These are phyloP conservation scores for Bradynema listronoti DNA, from an alignment of 1,140 invertebrate species.

Conservation along the genomic window DNA sequence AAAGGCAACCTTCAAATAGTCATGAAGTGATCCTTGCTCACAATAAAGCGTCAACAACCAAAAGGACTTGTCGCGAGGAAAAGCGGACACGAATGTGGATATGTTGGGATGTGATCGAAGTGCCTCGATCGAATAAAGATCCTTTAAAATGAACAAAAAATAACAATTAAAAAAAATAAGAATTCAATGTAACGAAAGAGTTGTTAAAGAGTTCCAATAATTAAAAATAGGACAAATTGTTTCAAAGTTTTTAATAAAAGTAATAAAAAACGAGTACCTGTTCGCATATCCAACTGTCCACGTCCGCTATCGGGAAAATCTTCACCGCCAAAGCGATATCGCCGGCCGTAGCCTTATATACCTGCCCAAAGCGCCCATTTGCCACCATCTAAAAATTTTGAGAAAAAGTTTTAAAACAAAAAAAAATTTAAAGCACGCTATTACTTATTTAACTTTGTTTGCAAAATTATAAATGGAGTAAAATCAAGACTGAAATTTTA, in stretches of 20 bases:
- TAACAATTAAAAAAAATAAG: slow-evolving; percentile 66
- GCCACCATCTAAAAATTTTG: slow-evolving; percentile 57
- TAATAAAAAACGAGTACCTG: slow-evolving; percentile 19
- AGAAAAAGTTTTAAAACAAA: background rate
- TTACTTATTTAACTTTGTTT: background rate
- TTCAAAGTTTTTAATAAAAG: too few relatives aligned
- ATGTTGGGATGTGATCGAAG: slow-evolving; percentile 83
- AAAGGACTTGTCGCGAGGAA: slow-evolving; percentile 78
- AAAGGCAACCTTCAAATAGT: slow-evolving; percentile 72
- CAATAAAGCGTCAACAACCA: slow-evolving; percentile 93
- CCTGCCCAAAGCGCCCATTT: slow-evolving; percentile 84
- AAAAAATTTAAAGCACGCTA: slow-evolving; percentile 5
- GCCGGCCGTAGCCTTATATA: slow-evolving; percentile 77
- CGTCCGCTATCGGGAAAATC: slow-evolving; percentile 69
- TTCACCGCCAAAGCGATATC: slow-evolving; percentile 72
- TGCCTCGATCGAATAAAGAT: slow-evolving; percentile 81
- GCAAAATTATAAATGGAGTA: background rate
- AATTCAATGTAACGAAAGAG: background rate
- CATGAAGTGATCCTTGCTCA: slow-evolving; percentile 83
- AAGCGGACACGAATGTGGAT: slow-evolving; percentile 78
- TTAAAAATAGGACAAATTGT: too few relatives aligned
- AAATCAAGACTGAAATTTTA: background rate
- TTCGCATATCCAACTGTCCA: slow-evolving; percentile 59
- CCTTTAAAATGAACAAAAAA: slow-evolving; percentile 79
- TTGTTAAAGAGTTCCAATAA: slow-evolving; percentile 4